Conservation (phyloP, 2,888 invertebrate species). For the Coenonympha arcania region DNA sequence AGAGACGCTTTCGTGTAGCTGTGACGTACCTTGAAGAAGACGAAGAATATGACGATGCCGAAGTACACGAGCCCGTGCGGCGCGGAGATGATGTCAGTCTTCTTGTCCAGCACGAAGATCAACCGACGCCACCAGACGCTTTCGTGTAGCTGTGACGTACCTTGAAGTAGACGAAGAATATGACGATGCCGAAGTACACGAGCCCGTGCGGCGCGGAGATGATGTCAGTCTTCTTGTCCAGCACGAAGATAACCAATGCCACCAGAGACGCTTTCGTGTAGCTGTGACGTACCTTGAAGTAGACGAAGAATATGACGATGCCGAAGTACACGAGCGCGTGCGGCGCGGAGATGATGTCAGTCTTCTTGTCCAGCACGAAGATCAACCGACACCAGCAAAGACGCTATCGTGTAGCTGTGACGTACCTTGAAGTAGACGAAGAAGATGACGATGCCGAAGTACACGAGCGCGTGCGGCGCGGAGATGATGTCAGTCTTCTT, state of each 20-base stretch:
- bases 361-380: constrained; percentile 97
- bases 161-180: constrained; percentile 98
- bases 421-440: constrained; percentile 96
- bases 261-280: constrained; percentile 97
- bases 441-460: constrained; percentile 97
- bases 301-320: constrained; percentile 97
- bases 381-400: constrained; percentile 94
- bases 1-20: constrained; percentile 98
- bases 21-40: constrained; percentile 93
- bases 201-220: constrained; percentile 97
- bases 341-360: constrained; percentile 95
- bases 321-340: constrained; percentile 98
- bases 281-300: constrained; percentile 94
- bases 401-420: constrained; percentile 97
- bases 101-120: constrained; percentile 97
- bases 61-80: constrained; percentile 98
- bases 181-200: constrained; percentile 97
- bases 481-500: constrained; percentile 97
- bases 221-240: constrained; percentile 96
- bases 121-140: constrained; percentile 94
- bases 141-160: constrained; percentile 95
- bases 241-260: constrained; percentile 95
- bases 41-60: constrained; percentile 96
- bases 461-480: constrained; percentile 96
- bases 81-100: constrained; percentile 95